phyloP scores from a whole-genome alignment of 1,140 invertebrate species.

The Drosophila ohnishii region DNA sequence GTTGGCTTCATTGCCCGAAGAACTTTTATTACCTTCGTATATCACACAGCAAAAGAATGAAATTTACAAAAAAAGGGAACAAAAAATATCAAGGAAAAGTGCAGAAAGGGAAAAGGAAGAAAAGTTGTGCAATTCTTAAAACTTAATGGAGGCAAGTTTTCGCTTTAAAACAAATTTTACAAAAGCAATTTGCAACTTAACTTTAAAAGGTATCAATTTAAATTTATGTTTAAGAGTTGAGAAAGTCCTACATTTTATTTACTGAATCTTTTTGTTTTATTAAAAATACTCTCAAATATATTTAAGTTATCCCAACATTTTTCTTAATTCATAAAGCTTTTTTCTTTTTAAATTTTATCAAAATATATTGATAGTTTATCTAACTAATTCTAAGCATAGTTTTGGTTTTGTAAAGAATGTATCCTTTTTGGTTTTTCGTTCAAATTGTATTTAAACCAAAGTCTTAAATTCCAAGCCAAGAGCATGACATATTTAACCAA shows the following conservation, averaged over 20 bases:
- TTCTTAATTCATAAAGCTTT: not conserved
- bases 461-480: slow-evolving; percentile 24
- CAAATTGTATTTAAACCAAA: slow-evolving; percentile 24
- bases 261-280: not conserved
- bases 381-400: slow-evolving; percentile 18
- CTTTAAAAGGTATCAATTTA: slow-evolving; percentile 29
- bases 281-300: slow-evolving; percentile 7
- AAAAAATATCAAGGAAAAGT: slow-evolving; percentile 9
- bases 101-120: slow-evolving; percentile 12
- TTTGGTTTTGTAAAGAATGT: not conserved
- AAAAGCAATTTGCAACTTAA: slow-evolving; percentile 34
- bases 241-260: not conserved
- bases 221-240: slow-evolving; percentile 22
- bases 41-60: slow-evolving; percentile 46
- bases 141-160: slow-evolving; percentile 47
- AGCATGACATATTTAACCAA: slow-evolving; percentile 14
- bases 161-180: not conserved
- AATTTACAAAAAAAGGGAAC: slow-evolving; percentile 23
- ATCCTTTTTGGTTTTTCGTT: not conserved
- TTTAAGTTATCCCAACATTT: not conserved
- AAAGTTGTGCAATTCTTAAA: slow-evolving; percentile 50
- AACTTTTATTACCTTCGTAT: slow-evolving; percentile 74
- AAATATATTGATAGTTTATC: not conserved
- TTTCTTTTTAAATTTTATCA: not conserved
- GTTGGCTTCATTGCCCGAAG: slow-evolving; percentile 29